phyloP scores from a whole-genome alignment of 2,888 invertebrate species.

The Augiades crinisus region DNA sequence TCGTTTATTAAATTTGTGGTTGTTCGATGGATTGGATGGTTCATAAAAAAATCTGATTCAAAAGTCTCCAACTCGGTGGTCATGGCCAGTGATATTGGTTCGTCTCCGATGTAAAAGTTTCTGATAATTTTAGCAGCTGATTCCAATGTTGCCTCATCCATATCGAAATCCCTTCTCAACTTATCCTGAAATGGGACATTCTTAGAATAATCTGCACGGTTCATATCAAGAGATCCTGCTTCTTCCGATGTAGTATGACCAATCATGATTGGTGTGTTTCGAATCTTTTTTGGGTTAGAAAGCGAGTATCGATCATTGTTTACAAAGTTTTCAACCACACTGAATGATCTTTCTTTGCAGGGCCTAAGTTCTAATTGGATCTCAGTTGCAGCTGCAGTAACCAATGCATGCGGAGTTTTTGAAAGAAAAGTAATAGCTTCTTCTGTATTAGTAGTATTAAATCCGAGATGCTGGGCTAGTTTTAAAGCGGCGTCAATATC shows the following conservation, averaged over 20 bases:
- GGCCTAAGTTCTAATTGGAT: slow-evolving; percentile 54
- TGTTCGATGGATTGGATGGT: slow-evolving; percentile 61
- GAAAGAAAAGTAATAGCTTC: slow-evolving; percentile 57
- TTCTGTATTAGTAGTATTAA: slow-evolving; percentile 51
- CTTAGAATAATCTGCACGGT: slow-evolving; percentile 48
- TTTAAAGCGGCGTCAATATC: slow-evolving; percentile 59
- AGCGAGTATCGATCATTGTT: slow-evolving; percentile 58
- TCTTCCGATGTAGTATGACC: slow-evolving; percentile 60
- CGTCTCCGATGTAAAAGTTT: slow-evolving; percentile 69
- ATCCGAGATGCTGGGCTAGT: slow-evolving; percentile 57
- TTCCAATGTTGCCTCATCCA: slow-evolving; percentile 47
- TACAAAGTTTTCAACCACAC: slow-evolving; percentile 62
- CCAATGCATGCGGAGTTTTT: slow-evolving; percentile 48
- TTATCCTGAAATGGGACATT: slow-evolving; percentile 57
- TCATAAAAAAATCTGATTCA: slow-evolving; percentile 60
- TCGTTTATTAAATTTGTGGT: slow-evolving; percentile 53
- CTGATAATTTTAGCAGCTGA: slow-evolving; percentile 49
- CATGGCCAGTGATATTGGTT: slow-evolving; percentile 45
- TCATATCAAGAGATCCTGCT: slow-evolving; percentile 33
- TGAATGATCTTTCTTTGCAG: slow-evolving; percentile 65
- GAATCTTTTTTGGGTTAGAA: slow-evolving; percentile 56
- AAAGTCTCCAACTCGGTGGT: slow-evolving; percentile 49
- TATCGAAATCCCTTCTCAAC: slow-evolving; percentile 54
- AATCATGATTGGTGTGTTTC: slow-evolving; percentile 59
- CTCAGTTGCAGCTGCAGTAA: slow-evolving; percentile 54